Evolutionary conservation across 2,888 invertebrate species (phyloP).

Genomic region (Coremacera marginata): DNA sequence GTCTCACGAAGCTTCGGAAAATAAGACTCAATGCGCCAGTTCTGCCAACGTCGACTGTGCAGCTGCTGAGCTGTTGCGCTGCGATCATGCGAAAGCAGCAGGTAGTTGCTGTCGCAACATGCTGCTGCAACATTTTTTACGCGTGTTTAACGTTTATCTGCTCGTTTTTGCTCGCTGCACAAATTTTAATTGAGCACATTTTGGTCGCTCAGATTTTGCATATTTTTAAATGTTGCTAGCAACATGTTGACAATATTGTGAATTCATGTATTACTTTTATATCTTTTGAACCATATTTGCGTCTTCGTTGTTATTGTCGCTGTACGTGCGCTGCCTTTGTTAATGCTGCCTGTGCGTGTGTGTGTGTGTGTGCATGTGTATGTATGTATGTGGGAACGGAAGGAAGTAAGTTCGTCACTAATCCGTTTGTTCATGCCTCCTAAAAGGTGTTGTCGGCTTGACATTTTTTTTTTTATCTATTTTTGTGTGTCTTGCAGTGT

Average conservation of each 20-base stretch:
- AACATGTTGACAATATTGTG: too few species aligned
- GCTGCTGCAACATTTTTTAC: neutral
- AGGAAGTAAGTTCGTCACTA: slow-evolving; percentile 3
- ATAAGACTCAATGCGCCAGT: slow-evolving; percentile 1
- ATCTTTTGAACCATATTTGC: neutral
- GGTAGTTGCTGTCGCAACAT: neutral
- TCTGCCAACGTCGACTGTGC: neutral
- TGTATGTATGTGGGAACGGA: neutral
- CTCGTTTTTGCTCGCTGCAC: neutral
- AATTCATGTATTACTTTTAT: neutral
- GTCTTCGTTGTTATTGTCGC: neutral
- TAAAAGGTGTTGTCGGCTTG: neutral
- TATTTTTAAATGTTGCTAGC: too few species aligned
- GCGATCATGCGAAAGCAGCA: slow-evolving; percentile 1
- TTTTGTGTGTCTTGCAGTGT: neutral
- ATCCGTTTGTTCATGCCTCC: slow-evolving; percentile 2
- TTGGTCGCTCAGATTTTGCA: neutral
- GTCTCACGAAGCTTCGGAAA: slow-evolving; percentile 25
- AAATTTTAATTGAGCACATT: neutral
- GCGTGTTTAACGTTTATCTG: neutral
- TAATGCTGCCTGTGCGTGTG: neutral
- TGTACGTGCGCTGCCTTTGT: neutral
- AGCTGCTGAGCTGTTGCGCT: neutral
- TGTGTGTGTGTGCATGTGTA: neutral
- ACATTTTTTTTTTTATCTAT: neutral